phyloP scores from a whole-genome alignment of 2,888 invertebrate species.

The Scrobipalpa costella region DNA sequence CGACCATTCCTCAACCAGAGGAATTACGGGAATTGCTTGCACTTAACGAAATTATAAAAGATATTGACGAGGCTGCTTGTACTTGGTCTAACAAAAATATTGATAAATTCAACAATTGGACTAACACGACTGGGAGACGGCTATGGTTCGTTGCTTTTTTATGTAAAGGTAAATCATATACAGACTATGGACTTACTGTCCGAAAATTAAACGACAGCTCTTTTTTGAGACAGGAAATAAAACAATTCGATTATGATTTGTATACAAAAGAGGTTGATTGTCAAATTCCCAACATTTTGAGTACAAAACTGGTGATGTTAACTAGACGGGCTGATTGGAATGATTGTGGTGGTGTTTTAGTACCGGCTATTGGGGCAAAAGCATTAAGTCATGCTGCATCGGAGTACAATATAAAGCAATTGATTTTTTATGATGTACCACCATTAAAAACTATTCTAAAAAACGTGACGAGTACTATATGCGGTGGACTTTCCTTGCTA shows the following conservation, averaged over 20 bases:
- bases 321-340: neutral
- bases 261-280: constrained; percentile 29
- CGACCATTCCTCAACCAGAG: neutral
- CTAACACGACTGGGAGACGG: neutral
- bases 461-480: constrained; percentile 31
- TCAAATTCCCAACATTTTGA: constrained; percentile 19
- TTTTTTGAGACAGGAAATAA: neutral
- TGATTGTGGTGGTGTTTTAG: constrained; percentile 35
- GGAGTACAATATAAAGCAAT: constrained; percentile 27
- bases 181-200: constrained; percentile 21
- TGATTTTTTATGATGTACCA: constrained; percentile 36
- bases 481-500: constrained; percentile 36
- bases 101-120: constrained; percentile 21
- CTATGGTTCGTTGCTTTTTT: constrained; percentile 26
- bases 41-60: constrained; percentile 10
- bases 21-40: constrained; percentile 25
- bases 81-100: constrained; percentile 27
- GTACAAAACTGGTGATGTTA: neutral
- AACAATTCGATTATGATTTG: neutral
- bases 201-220: neutral
- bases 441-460: constrained; percentile 10
- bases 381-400: constrained; percentile 27
- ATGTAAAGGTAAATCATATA: constrained; percentile 36
- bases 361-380: constrained; percentile 31
- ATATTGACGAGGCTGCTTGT: constrained; percentile 38